These are phyloP conservation scores for Matsumurasca onukii DNA, from an alignment of 1,140 invertebrate species.

Conservation along the genomic window DNA sequence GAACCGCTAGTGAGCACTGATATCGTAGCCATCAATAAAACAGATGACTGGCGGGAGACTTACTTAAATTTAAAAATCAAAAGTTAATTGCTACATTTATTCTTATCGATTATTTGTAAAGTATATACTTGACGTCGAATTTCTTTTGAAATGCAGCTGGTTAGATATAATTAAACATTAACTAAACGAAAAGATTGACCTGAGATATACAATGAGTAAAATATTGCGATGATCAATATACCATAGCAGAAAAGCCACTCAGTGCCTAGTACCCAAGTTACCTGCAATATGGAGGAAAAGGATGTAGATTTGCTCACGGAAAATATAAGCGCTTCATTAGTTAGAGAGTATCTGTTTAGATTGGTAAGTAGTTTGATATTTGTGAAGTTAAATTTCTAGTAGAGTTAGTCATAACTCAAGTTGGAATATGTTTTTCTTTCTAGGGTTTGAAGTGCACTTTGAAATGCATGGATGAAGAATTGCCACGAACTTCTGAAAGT, in stretches of 20 bases:
- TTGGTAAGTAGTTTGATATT: conserved; percentile 31
- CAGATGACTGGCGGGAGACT: conserved; percentile 33
- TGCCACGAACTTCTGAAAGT: conserved; percentile 28
- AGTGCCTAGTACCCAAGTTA: conserved; percentile 30
- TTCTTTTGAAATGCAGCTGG: no score
- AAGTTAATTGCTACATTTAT: no score
- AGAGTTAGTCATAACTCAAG: background rate
- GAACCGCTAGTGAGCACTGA: conserved; percentile 29
- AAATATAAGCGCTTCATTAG: conserved; percentile 31
- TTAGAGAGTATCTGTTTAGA: conserved; percentile 38
- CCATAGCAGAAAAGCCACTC: conserved; percentile 25
- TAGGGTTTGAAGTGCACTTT: conserved; percentile 35
- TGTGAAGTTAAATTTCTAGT: background rate
- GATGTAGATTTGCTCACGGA: background rate
- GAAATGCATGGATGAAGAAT: conserved; percentile 33
- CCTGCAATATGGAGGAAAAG: conserved; percentile 13
- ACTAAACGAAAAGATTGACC: no score
- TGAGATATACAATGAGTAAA: no score
- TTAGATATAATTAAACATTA: no score
- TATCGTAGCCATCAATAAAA: conserved; percentile 35
- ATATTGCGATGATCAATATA: background rate
- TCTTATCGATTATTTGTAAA: no score
- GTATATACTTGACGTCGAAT: background rate
- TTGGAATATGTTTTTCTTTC: conserved; percentile 29
- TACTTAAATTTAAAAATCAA: background rate